Evolutionary conservation across 1,140 invertebrate species (phyloP).

Genomic region (Telenomus remus): DNA sequence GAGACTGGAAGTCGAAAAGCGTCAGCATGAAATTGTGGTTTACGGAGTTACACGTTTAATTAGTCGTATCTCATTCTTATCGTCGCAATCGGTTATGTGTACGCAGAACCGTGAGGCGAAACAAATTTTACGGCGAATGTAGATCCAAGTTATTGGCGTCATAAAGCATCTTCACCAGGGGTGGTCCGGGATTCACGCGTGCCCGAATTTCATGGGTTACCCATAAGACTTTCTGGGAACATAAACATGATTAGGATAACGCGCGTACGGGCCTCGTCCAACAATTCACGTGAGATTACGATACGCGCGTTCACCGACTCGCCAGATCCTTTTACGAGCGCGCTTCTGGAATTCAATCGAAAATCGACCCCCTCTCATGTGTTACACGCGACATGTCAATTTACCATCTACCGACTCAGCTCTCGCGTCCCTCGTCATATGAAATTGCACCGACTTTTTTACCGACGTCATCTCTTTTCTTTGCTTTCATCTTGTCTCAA

Average conservation of each 20-base stretch:
- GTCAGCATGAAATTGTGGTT: too few species aligned
- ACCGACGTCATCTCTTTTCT: background rate
- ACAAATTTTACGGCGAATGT: conserved; percentile 41
- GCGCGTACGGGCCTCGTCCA: conserved; percentile 51
- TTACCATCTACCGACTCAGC: conserved; percentile 32
- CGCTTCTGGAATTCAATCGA: conserved; percentile 68
- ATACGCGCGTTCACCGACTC: conserved; percentile 64
- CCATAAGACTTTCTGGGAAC: conserved; percentile 51
- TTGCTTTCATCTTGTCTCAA: conserved; percentile 4
- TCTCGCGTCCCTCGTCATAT: conserved; percentile 18
- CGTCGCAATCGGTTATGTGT: conserved; percentile 4
- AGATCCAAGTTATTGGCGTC: conserved; percentile 48
- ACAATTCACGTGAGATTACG: conserved; percentile 69
- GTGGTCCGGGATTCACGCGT: conserved; percentile 66
- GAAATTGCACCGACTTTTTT: conserved; percentile 11
- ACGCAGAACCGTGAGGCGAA: background rate
- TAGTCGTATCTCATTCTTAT: conserved; percentile 17
- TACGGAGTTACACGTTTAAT: conserved; percentile 3
- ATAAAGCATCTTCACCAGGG: conserved; percentile 65
- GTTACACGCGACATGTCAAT: conserved; percentile 50
- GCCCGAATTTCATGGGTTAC: conserved; percentile 47
- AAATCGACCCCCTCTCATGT: conserved; percentile 43
- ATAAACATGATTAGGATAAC: conserved; percentile 74
- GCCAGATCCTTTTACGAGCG: conserved; percentile 68
- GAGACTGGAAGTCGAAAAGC: too few species aligned